Evolutionary conservation across 2,888 invertebrate species (phyloP).

Genomic region (Dicranocentrus wangi): DNA sequence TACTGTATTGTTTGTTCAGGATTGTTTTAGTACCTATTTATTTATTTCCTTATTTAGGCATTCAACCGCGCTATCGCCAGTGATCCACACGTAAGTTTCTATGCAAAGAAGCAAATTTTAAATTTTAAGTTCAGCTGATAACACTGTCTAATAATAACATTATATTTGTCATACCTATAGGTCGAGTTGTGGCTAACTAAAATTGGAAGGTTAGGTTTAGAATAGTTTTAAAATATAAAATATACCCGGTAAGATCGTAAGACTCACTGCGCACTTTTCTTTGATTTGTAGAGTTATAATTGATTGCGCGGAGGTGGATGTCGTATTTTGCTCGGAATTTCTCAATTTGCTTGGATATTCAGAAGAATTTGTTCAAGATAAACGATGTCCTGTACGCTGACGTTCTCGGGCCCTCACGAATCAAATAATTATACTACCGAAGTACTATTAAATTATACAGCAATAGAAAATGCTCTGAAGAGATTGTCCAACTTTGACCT

Average conservation of each 20-base stretch:
- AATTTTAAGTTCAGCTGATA: not conserved
- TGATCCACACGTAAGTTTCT: constrained; percentile 50
- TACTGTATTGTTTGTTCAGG: too few relatives aligned
- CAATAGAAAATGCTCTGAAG: too few relatives aligned
- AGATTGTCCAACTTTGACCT: too few relatives aligned
- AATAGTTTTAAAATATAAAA: not conserved
- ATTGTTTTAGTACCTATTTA: too few relatives aligned
- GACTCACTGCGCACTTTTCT: not conserved
- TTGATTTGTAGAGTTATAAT: constrained; percentile 52
- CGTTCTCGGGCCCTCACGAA: too few relatives aligned
- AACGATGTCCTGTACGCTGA: constrained; percentile 51
- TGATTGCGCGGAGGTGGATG: constrained; percentile 57
- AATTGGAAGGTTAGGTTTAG: constrained; percentile 56
- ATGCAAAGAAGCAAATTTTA: not conserved
- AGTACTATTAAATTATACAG: too few relatives aligned
- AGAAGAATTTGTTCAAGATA: constrained; percentile 62
- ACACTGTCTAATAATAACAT: not conserved
- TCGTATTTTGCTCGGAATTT: constrained; percentile 60
- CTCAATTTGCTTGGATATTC: constrained; percentile 57
- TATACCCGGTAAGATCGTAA: too few relatives aligned
- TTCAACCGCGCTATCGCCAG: constrained; percentile 59
- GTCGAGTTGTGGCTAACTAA: constrained; percentile 65
- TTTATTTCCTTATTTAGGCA: constrained; percentile 59
- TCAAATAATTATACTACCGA: too few relatives aligned
- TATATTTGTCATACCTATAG: constrained; percentile 20